Conservation (phyloP, 2,888 invertebrate species). For the Isotomurus palustris region DNA sequence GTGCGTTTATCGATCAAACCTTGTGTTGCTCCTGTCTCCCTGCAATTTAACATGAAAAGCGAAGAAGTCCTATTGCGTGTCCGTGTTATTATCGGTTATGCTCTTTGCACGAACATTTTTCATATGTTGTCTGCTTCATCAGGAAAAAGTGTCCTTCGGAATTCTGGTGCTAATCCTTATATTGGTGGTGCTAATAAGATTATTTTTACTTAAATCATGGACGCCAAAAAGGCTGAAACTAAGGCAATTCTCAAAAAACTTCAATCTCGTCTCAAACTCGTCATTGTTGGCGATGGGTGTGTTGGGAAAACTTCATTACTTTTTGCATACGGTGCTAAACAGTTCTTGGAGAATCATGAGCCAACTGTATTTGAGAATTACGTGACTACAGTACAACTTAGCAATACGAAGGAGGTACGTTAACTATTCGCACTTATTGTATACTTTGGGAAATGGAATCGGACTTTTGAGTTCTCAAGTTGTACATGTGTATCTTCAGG, state of each 20-base stretch:
- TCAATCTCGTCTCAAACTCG: conserved; percentile 24
- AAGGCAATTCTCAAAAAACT: conserved; percentile 27
- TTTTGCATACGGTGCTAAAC: conserved; percentile 33
- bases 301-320: conserved; percentile 63
- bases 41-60: no score
- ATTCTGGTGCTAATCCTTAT: no score
- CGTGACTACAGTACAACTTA: conserved; percentile 21
- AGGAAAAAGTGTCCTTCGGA: no score
- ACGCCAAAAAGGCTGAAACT: conserved; percentile 22
- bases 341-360: conserved; percentile 32
- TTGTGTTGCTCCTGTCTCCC: no score
- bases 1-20: no score
- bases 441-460: neutral
- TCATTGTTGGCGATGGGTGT: conserved; percentile 55
- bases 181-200: no score
- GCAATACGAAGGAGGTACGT: conserved; percentile 31
- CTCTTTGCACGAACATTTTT: no score
- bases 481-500: conserved; percentile 40
- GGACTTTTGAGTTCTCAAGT: neutral
- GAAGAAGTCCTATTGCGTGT: no score
- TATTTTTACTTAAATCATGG: no score
- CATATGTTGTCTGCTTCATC: no score
- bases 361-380: conserved; percentile 42
- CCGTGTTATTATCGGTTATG: no score
- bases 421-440: neutral